phyloP scores from a whole-genome alignment of 2,113 vertebrate genomes.

The Brachypteracias leptosomus region DNA sequence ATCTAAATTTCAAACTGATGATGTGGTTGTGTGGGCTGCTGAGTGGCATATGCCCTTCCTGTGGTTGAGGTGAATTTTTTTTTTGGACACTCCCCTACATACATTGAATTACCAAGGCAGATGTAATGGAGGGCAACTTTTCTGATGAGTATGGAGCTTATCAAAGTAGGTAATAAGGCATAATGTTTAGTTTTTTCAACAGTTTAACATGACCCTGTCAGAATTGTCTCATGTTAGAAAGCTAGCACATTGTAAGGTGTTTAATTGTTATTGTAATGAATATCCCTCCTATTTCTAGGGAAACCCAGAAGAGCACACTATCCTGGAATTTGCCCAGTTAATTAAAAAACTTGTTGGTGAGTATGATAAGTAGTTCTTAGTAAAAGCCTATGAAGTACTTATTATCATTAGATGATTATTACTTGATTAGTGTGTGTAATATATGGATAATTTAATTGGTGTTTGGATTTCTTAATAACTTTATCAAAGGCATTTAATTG shows the following conservation, averaged over 20 bases:
- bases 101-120: not conserved
- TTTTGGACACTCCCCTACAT: accelerated
- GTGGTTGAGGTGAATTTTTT: not conserved
- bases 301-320: constrained; percentile 97
- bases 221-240: not conserved
- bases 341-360: constrained; percentile 98
- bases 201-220: not conserved
- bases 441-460: constrained; percentile 8
- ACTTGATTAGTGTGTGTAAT: constrained; percentile 10
- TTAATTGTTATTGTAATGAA: not conserved
- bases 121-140: not conserved
- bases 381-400: not conserved
- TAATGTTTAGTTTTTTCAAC: not conserved
- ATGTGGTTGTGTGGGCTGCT: not conserved
- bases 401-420: not conserved
- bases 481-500: not conserved
- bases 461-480: constrained; percentile 16
- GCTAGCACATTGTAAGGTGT: not conserved
- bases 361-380: constrained; percentile 45
- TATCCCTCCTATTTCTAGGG: constrained; percentile 78
- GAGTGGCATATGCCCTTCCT: not conserved
- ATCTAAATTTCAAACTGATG: not conserved
- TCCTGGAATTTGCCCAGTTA: constrained; percentile 94
- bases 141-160: not conserved
- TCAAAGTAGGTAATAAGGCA: not conserved